Base-by-base conservation (phyloP, 2,888 invertebrate genomes). In the Lycophotia porphyrea region DNA sequence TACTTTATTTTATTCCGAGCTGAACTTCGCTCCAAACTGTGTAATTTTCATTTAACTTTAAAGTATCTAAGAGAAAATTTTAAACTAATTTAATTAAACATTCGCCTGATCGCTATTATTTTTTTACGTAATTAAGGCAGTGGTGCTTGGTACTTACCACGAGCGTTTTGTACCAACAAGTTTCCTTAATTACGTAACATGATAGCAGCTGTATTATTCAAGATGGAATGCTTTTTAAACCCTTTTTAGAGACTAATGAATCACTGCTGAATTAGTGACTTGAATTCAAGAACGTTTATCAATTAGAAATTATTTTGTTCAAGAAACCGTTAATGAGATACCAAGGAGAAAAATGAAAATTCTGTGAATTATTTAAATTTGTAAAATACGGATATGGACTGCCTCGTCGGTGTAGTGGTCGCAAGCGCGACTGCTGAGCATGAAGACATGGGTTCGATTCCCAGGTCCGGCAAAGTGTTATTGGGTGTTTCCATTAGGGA, bases 81-180 rank as follows among this genome's bases (percentile, higher is more conserved):
- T 52, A n/a, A 78, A 83, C 70, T 76, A 80, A 80, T 80, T 85
- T 76, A 82, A 85, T 83, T 80, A 79, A 84, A 76, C 76, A 78
- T 68, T 85, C 9, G 42, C 58, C 27, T 36, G 67, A 80, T 87
- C 34, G 60, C 72, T 72, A 79, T 79, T 75, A 68, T 76, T 79
- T 81, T 88, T 81, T 84, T 86, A 80, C 74, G 67, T 81, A 82
- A 83, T 80, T 82, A 72, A 74, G 74, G 58, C 63, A 66, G 64
- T 71, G 55, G 67, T 27, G 52, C 66, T 77, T 69, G 55, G 69
- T 70, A 71, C 67, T 67, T 74, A 76, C 66, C 49, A 47, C 67
- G n/a, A 72, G 2, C 77, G 61, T 80, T 86, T 82, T 77, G 74
- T 66, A 52, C 67, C 64, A 61, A 84, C 63, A 78, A 76, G 80